phyloP scores from a whole-genome alignment of 1,140 invertebrate genomes.

The Archegozetes longisetosus region DNA sequence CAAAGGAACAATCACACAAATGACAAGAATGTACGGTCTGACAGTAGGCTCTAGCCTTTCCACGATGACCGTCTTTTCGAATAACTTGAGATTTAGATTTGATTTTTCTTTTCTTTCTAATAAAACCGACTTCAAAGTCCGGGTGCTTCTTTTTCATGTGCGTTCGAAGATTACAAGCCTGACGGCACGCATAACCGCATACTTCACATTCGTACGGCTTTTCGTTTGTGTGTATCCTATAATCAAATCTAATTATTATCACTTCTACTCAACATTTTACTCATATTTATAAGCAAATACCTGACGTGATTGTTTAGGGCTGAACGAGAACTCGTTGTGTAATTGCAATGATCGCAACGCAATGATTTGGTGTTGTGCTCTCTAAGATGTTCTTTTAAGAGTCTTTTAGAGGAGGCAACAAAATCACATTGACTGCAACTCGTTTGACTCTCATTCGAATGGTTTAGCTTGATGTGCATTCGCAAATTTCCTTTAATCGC shows the following conservation, averaged over 20 bases:
- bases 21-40: background rate
- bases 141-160: background rate
- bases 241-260: background rate
- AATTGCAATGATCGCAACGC: background rate
- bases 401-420: background rate
- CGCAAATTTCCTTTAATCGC: background rate
- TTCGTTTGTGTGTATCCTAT: conserved; percentile 83
- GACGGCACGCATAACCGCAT: conserved; percentile 34
- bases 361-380: background rate
- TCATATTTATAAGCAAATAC: background rate
- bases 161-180: background rate
- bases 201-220: conserved; percentile 78
- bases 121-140: background rate
- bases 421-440: background rate
- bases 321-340: background rate
- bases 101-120: background rate
- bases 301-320: background rate
- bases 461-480: background rate
- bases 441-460: background rate
- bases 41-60: background rate
- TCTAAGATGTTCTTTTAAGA: background rate
- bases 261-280: background rate
- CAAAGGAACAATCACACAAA: background rate
- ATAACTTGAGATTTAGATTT: background rate
- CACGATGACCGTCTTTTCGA: background rate